These are phyloP conservation scores for Stegostoma tigrinum DNA, from an alignment of 2,113 vertebrate genomes.

Conservation along the genomic window DNA sequence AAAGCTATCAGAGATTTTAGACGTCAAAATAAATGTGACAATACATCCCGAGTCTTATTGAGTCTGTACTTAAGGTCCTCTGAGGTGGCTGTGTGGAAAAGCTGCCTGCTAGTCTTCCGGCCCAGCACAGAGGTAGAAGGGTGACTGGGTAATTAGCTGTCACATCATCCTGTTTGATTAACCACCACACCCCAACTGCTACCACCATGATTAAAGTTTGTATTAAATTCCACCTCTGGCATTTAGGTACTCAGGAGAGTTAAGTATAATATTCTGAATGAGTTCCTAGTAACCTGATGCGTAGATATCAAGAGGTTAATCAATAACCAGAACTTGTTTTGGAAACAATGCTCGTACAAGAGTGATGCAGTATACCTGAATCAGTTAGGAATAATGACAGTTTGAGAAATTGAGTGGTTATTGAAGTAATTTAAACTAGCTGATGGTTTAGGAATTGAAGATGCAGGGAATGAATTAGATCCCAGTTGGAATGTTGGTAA, in stretches of 20 bases:
- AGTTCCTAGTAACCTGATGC: background rate
- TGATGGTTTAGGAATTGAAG: background rate
- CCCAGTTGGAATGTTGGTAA: background rate
- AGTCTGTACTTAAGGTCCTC: background rate
- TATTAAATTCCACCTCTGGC: background rate
- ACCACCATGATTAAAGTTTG: background rate
- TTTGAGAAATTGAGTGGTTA: background rate
- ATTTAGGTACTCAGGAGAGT: background rate
- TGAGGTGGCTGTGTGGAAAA: background rate
- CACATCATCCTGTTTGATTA: background rate
- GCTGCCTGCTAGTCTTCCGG: background rate
- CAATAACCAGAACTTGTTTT: background rate
- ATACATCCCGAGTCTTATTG: background rate
- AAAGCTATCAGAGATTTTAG: background rate
- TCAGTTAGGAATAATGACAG: background rate
- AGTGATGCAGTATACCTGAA: background rate
- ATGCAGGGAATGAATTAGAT: background rate
- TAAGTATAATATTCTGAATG: background rate
- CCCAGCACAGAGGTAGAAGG: background rate
- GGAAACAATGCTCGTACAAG: background rate
- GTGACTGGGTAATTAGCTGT: background rate
- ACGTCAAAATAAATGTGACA: background rate
- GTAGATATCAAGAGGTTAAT: background rate
- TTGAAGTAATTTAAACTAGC: background rate
- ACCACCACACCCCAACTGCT: background rate